Base-by-base conservation (phyloP, 2,113 vertebrate genomes). In the Crotalus helleri region DNA sequence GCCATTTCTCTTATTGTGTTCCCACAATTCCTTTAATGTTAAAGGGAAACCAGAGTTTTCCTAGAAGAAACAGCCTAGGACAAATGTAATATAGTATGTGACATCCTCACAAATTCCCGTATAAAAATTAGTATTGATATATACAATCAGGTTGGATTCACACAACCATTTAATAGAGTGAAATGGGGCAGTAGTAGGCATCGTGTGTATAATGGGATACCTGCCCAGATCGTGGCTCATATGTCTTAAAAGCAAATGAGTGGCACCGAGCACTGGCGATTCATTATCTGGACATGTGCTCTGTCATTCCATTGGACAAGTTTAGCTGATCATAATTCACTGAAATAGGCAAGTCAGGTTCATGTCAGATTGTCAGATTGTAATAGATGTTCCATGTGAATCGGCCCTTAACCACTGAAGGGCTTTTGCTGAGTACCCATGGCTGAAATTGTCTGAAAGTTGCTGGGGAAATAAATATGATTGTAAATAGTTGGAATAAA, bases 281-380 rank as follows among this genome's bases (percentile, higher is more conserved):
- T 93, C 74, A 90, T 93, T 93, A 93, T n/a, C 44, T 61, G 81
- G 74, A 54, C 57, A 26, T 64, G 88, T 87, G 57, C 61, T 90
- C 57, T 90, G 24, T 87, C 92, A 90, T 87, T 93, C 57, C 11
- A 87, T 90, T 51, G 81, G 57, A 44, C 46, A 87, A 33, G n/a
- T 64, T 90, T 58, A 86, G n/a, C 89, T 49, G 55, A 64, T 90
- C 57, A 90, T 93, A 93, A 93, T 90, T 93, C 88, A 93, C 81
- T 87, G 74, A 93, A 93, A 93, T 87, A 85, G 81, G 57, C 88
- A 93, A 90, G 89, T 87, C 92, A 93, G 90, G 89, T 87, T 90
- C 58, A 86, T 90, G 89, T 93, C 92, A 93, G 46, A 39, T 58
- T 64, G 74, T 93, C 92, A 93, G 29, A 39, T 51, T 64, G 81